Evolutionary conservation across 2,113 vertebrate species (phyloP).

Genomic region (Pedionomus torquatus): DNA sequence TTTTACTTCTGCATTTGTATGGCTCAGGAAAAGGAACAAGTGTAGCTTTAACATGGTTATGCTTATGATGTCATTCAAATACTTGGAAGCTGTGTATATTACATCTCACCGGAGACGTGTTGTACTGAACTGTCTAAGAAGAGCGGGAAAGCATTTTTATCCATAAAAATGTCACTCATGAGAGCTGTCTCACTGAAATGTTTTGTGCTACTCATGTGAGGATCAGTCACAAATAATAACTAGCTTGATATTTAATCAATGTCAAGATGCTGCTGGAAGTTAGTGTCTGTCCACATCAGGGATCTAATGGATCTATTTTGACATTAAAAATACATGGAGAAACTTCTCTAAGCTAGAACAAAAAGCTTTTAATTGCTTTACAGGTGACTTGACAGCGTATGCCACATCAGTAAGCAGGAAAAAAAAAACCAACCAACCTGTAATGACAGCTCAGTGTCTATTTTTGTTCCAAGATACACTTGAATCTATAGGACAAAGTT

Average conservation of each 20-base stretch:
- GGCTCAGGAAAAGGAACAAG: neutral
- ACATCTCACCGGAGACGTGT: rapidly evolving
- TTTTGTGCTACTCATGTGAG: neutral
- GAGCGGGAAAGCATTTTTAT: neutral
- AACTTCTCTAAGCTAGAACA: neutral
- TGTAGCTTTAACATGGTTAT: neutral
- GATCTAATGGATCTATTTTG: neutral
- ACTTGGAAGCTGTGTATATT: neutral
- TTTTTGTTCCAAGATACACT: neutral
- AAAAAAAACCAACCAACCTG: neutral
- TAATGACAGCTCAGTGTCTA: neutral
- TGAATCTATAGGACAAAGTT: neutral
- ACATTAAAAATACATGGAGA: neutral
- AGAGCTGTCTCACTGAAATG: neutral
- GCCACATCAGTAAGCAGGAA: neutral
- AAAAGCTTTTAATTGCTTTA: neutral
- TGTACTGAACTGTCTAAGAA: neutral
- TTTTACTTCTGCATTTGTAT: slow-evolving; percentile 4
- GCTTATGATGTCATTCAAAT: neutral
- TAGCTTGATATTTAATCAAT: neutral
- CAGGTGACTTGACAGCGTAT: neutral
- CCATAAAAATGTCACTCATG: neutral
- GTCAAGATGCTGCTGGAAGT: neutral
- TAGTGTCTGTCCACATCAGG: neutral
- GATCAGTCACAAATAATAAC: neutral